Conservation (phyloP, 2,888 invertebrate genomes). For the Mesopsocus fuscifrons region DNA sequence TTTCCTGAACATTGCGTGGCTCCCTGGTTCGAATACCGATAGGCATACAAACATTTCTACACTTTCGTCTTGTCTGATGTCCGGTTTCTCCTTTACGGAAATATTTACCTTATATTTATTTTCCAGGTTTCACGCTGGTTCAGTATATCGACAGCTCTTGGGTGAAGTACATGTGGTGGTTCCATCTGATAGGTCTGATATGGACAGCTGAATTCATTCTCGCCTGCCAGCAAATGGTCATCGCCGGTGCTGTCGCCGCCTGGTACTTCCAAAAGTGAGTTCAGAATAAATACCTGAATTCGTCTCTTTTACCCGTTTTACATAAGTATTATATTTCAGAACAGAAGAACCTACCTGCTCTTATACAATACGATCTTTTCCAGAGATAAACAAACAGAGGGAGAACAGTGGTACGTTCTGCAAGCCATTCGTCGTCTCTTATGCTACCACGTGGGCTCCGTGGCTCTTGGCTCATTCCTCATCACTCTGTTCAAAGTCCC, state of each 20-base stretch:
- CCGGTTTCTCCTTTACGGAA: constrained; percentile 3
- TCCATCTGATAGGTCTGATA: constrained; percentile 71
- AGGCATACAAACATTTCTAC: too few species aligned
- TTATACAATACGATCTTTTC: too few species aligned
- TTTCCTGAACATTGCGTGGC: too few species aligned
- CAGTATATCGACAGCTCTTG: constrained; percentile 58
- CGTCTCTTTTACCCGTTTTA: constrained; percentile 11
- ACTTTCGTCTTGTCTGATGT: too few species aligned
- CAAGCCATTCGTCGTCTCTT: constrained; percentile 55
- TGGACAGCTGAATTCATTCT: constrained; percentile 91
- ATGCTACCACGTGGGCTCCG: constrained; percentile 84
- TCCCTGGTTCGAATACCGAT: too few species aligned
- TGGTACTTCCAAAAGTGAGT: constrained; percentile 74
- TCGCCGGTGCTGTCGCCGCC: constrained; percentile 79
- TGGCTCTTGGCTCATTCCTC: constrained; percentile 84
- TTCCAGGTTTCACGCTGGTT: constrained; percentile 39
- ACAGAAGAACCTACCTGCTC: background rate
- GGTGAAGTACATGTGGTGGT: constrained; percentile 89
- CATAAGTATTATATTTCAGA: constrained; percentile 4
- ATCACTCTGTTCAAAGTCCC: constrained; percentile 88
- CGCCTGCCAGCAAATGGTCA: constrained; percentile 85
- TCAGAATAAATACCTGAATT: constrained; percentile 5
- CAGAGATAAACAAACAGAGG: constrained; percentile 13
- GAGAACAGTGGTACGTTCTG: constrained; percentile 28
- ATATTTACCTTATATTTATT: too few species aligned